A percentile compares a stretch with the other conserved stretches of the same genome.
These are phyloP conservation scores for Edolisoma coerulescens DNA, from an alignment of 2,113 vertebrate species.

Conservation along the genomic window DNA sequence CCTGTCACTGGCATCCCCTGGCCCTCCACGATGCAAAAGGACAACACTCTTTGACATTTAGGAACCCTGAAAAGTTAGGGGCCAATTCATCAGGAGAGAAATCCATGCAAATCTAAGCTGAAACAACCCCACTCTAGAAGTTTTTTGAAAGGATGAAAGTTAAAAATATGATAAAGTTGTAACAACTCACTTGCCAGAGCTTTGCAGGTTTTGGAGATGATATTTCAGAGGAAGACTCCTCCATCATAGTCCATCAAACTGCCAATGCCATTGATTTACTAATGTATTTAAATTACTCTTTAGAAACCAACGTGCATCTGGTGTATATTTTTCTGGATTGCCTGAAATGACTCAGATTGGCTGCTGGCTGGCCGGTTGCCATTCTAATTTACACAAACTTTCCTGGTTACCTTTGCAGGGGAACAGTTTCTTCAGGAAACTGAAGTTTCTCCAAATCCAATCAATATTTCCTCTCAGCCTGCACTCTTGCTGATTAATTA, in stretches of 20 bases:
- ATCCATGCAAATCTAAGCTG: neutral
- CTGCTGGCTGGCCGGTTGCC: conserved; percentile 34
- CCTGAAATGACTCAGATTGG: conserved; percentile 31
- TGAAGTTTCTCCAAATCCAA: conserved; percentile 20
- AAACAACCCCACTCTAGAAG: neutral
- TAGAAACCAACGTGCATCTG: conserved; percentile 19
- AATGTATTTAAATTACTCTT: conserved; percentile 24
- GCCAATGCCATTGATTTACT: conserved; percentile 47
- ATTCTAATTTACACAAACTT: conserved; percentile 61
- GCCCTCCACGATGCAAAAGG: neutral
- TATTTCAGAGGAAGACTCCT: conserved; percentile 22
- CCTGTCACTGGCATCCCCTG: neutral
- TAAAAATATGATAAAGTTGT: neutral
- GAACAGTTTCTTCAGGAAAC: conserved; percentile 52
- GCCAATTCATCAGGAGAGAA: neutral
- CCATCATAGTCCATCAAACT: conserved; percentile 42
- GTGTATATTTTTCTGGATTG: conserved; percentile 31
- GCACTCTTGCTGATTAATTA: conserved; percentile 56
- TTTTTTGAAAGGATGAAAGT: neutral
- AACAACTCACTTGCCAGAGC: neutral
- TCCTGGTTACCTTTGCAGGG: conserved; percentile 54
- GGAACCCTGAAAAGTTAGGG: neutral
- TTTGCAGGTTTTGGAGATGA: conserved; percentile 15
- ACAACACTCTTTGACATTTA: neutral
- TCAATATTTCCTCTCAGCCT: conserved; percentile 60